Percentiles rank a stretch among this genome's conserved stretches.
Evolutionary conservation across 2,888 invertebrate genomes (phyloP).

Genomic region (Encarsia formosa): DNA sequence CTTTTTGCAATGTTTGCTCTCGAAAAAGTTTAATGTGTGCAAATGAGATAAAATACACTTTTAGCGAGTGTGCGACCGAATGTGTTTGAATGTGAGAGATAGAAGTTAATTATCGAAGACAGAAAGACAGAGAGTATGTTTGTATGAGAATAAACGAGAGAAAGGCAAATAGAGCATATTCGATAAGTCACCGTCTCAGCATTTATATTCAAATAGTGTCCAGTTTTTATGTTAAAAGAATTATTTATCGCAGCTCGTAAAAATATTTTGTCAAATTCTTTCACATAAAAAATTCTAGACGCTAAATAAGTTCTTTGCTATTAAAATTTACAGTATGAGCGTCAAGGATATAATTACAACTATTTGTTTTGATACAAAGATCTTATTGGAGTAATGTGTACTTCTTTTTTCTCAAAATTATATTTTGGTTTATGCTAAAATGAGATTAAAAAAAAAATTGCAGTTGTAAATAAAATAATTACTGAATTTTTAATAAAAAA

Average conservation of each 20-base stretch:
- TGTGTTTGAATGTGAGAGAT: no score
- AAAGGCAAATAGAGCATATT: slow-evolving; percentile 15
- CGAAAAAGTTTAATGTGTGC: not conserved
- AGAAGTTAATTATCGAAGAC: not conserved
- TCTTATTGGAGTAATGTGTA: no score
- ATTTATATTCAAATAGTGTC: no score
- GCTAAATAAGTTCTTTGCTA: no score
- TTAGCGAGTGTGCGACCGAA: not conserved
- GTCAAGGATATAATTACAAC: no score
- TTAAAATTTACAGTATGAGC: no score
- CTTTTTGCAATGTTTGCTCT: slow-evolving; percentile 1
- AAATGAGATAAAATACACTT: slow-evolving; percentile 3
- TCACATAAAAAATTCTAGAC: no score
- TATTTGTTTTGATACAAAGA: no score
- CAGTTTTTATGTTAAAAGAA: no score
- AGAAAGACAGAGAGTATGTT: not conserved
- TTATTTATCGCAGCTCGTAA: no score
- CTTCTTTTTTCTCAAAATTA: not conserved
- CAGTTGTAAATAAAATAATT: not conserved
- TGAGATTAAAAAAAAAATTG: not conserved
- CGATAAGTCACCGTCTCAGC: no score
- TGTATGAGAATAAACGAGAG: not conserved
- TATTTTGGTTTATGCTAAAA: not conserved
- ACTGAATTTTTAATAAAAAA: not conserved
- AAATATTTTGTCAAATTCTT: no score